Conservation (phyloP, 2,113 vertebrate species). For the Cyprinodon variegatus region DNA sequence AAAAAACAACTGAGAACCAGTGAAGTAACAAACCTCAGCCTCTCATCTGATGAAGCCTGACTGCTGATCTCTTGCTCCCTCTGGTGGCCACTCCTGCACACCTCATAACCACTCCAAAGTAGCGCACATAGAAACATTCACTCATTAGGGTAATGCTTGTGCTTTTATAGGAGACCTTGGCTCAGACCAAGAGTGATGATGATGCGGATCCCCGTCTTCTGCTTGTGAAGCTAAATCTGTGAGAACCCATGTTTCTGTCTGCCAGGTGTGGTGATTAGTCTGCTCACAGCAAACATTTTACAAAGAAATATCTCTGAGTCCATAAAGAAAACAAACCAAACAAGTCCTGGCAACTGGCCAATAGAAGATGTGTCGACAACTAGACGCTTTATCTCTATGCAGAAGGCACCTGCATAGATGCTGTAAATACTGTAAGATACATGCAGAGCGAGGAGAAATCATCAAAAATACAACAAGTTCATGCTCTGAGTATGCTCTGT, state of each 20-base stretch:
- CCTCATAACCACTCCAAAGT: background rate
- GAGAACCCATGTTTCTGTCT: conserved; percentile 42
- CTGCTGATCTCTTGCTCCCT: background rate
- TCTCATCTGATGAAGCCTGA: background rate
- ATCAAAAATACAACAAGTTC: conserved; percentile 37
- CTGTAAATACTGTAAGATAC: conserved; percentile 37
- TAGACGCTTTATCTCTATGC: conserved; percentile 18
- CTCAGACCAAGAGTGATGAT: background rate
- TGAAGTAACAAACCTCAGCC: background rate
- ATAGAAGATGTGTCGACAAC: conserved; percentile 10
- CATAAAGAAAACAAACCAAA: conserved; percentile 1
- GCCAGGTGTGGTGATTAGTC: conserved; percentile 18
- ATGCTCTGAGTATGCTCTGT: conserved; percentile 57
- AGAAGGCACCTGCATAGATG: conserved; percentile 21
- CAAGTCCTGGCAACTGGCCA: background rate
- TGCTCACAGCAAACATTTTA: conserved; percentile 1
- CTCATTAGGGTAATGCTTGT: background rate
- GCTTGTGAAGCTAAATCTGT: background rate
- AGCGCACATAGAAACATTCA: background rate
- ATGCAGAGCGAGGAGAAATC: conserved; percentile 46
- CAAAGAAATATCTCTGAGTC: background rate
- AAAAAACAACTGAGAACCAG: background rate
- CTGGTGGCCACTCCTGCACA: background rate
- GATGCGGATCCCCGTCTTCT: background rate
- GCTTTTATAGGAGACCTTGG: background rate